A percentile compares a stretch with the other conserved stretches of the same genome.
Evolutionary conservation across 2,113 vertebrate species (phyloP).

Genomic region (Takifugu flavidus): DNA sequence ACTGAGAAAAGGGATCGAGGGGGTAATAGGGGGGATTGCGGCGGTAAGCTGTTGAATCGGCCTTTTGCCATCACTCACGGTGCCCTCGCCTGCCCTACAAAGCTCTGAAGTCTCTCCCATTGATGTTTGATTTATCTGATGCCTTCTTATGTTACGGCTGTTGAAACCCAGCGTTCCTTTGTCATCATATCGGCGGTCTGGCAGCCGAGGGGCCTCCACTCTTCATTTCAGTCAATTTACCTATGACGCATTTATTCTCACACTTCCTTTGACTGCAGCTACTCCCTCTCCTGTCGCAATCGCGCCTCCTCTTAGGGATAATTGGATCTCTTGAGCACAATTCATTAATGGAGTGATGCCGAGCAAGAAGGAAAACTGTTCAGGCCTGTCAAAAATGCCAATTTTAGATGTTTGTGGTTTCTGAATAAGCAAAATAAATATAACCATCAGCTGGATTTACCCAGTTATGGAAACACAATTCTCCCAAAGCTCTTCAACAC

Average conservation of each 20-base stretch:
- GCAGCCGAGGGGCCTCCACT: not conserved
- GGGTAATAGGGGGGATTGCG: slow-evolving; percentile 32
- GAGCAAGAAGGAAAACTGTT: no score
- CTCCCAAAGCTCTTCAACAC: no score
- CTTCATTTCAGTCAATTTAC: slow-evolving; percentile 1
- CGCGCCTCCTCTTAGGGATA: no score
- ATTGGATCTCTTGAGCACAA: no score
- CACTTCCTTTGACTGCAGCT: no score
- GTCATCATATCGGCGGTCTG: not conserved
- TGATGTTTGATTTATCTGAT: slow-evolving; percentile 26
- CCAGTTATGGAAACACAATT: no score
- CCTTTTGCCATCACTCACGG: slow-evolving; percentile 34
- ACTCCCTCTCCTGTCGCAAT: no score
- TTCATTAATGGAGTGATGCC: no score
- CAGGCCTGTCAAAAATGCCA: no score
- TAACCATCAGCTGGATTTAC: no score
- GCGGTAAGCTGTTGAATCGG: slow-evolving; percentile 38
- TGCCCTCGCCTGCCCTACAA: slow-evolving; percentile 28
- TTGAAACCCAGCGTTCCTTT: slow-evolving; percentile 19
- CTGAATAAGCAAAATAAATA: no score
- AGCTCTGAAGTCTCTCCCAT: slow-evolving; percentile 20
- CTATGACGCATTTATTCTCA: not conserved
- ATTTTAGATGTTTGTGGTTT: no score
- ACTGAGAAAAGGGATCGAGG: slow-evolving; percentile 13
- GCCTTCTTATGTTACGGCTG: slow-evolving; percentile 6